Base-by-base conservation (phyloP, 2,797 vertebrate species). In the Molothrus ater region DNA sequence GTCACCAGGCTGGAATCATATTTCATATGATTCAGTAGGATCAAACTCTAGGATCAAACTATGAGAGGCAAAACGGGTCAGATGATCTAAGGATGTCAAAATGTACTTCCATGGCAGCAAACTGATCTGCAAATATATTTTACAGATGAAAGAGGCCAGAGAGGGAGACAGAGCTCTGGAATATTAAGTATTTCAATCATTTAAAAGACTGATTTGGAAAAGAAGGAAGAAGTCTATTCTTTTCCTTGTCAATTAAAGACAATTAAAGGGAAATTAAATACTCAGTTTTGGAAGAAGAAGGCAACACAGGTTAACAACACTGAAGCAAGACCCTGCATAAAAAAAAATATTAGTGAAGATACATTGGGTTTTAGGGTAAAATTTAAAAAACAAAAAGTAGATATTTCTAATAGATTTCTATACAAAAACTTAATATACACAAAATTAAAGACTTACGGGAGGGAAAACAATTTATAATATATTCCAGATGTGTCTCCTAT, bases 381-480 rank as follows among this genome's bases (percentile, higher is more conserved):
- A 74, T 22, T 22, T 36, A 59, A 15, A 29, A 68, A 36, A 36
- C 10, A 69, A 63, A 63, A 26, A 36, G 13, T 17, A 26, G 26
- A 12, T 51, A 51, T 51, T 75, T 10, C 32, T 61, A 54, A 48
- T 11, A 66, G 10, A 63, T 66, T 65, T 76, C 59, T 57, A 20
- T 15, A 34, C 17, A 72, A 34, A 50, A 1, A 7, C 7, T 63
- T 36, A 54, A 22, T 40, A 42, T 21, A 9, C 13, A 50, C 15
- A 54, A 75, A 90, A 66, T 29, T 0, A 34, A 90, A 83, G 34
- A 32, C 15, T 63, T 51, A 51, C 0, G 0, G 8, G 34, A 66
- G 17, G 65, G 18, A 84, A 71, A 81, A 57, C 50, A 1, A 36
- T 40, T 69, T 73, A 38, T 87, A 34, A 56, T 21, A 18, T 53